phyloP scores from a whole-genome alignment of 2,888 invertebrate species.

The Sarcophaga caerulescens region DNA sequence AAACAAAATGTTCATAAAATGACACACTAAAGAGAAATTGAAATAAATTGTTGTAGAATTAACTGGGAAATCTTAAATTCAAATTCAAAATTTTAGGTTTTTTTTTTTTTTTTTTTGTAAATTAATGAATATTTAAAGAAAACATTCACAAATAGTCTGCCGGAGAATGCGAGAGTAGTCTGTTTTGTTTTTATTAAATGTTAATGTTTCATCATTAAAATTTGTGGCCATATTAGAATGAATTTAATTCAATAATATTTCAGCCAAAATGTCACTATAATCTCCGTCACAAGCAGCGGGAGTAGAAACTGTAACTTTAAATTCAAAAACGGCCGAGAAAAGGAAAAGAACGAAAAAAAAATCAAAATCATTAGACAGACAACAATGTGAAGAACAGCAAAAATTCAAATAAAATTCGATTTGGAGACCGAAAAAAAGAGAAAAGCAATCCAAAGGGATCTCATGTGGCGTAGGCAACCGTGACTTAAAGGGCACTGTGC shows the following conservation, averaged over 20 bases:
- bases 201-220: slow-evolving; percentile 25
- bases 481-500: slow-evolving; percentile 57
- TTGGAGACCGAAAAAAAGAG: slow-evolving; percentile 1
- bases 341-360: no score
- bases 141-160: not conserved
- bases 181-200: slow-evolving; percentile 19
- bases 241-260: slow-evolving; percentile 28
- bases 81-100: not conserved
- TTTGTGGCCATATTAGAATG: slow-evolving; percentile 6
- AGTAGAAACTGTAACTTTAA: slow-evolving; percentile 32
- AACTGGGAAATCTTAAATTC: not conserved
- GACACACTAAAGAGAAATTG: slow-evolving; percentile 31
- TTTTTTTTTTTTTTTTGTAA: not conserved
- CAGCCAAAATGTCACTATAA: slow-evolving; percentile 17
- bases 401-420: not conserved
- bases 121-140: slow-evolving; percentile 34
- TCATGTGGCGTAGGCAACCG: slow-evolving; percentile 58
- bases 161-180: not conserved
- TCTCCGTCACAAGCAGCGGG: slow-evolving; percentile 59
- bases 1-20: not conserved
- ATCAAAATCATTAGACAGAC: slow-evolving; percentile 52
- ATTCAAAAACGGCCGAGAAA: not conserved
- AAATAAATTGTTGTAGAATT: slow-evolving; percentile 24
- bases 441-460: slow-evolving; percentile 37
- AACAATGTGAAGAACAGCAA: slow-evolving; percentile 59